Evolutionary conservation across 1,140 invertebrate species (phyloP).

Genomic region (Hycleus phaleratus): DNA sequence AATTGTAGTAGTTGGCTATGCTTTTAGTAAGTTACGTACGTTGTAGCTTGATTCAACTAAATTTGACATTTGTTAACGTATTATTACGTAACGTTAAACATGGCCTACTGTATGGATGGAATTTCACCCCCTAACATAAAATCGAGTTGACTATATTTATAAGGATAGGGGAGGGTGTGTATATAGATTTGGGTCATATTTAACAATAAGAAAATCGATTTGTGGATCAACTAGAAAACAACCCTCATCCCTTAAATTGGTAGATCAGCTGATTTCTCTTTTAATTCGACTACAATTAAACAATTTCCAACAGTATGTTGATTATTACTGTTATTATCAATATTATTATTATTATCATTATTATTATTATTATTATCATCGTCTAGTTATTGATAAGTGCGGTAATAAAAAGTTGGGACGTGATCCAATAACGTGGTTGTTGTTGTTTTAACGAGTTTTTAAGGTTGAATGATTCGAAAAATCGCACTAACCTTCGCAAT

Average conservation of each 20-base stretch:
- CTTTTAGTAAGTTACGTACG: too few relatives aligned
- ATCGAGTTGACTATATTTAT: constrained; percentile 1
- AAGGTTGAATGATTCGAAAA: constrained; percentile 8
- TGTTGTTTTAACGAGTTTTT: constrained; percentile 6
- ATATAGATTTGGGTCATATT: constrained; percentile 1
- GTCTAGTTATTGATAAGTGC: neutral
- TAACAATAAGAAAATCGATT: neutral
- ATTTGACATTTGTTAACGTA: neutral
- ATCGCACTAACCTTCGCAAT: constrained; percentile 3
- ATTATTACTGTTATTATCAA: neutral
- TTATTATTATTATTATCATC: too few relatives aligned
- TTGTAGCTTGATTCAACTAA: neutral
- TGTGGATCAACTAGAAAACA: neutral
- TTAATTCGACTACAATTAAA: too few relatives aligned
- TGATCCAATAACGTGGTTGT: constrained; percentile 2
- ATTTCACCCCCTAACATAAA: too few relatives aligned
- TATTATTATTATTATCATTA: too few relatives aligned
- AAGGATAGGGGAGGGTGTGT: neutral
- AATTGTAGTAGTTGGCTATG: too few relatives aligned
- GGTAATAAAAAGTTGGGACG: constrained; percentile 1
- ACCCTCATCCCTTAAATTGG: too few relatives aligned
- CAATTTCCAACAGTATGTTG: too few relatives aligned
- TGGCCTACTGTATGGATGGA: too few relatives aligned
- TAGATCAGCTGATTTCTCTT: too few relatives aligned
- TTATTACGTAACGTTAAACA: too few relatives aligned